Conservation (phyloP, 2,888 invertebrate species). For the Nomada hirtipes region DNA sequence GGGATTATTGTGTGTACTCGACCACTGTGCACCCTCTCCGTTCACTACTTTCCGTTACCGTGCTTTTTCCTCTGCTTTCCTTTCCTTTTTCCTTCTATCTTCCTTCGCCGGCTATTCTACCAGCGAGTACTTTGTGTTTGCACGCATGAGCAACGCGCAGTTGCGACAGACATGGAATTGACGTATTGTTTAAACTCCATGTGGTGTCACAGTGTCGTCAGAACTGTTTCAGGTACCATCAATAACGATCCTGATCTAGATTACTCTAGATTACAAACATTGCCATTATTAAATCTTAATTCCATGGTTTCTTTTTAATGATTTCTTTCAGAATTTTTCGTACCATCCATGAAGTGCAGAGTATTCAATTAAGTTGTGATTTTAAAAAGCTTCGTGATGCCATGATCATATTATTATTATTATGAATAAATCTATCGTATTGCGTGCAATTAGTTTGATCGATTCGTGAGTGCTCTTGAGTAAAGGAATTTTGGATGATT, state of each 20-base stretch:
- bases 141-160: conserved; percentile 54
- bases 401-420: too few relatives aligned
- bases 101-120: conserved; percentile 6
- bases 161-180: conserved; percentile 73
- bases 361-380: too few relatives aligned
- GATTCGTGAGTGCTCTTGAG: too few relatives aligned
- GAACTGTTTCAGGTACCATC: conserved; percentile 63
- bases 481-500: too few relatives aligned
- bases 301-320: not conserved
- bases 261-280: too few relatives aligned
- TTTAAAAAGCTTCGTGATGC: too few relatives aligned
- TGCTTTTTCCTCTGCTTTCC: not conserved
- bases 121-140: conserved; percentile 44
- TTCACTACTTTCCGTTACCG: conserved; percentile 35
- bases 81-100: not conserved
- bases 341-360: too few relatives aligned
- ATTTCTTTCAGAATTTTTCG: conserved; percentile 7
- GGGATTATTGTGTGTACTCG: conserved; percentile 54
- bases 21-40: conserved; percentile 16
- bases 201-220: conserved; percentile 68
- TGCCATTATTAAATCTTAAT: not conserved
- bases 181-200: conserved; percentile 71
- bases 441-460: too few relatives aligned
- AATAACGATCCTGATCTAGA: conserved; percentile 59
- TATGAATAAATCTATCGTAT: too few relatives aligned